These are phyloP conservation scores for Melolontha melolontha DNA, from an alignment of 2,888 invertebrate genomes.

Conservation along the genomic window DNA sequence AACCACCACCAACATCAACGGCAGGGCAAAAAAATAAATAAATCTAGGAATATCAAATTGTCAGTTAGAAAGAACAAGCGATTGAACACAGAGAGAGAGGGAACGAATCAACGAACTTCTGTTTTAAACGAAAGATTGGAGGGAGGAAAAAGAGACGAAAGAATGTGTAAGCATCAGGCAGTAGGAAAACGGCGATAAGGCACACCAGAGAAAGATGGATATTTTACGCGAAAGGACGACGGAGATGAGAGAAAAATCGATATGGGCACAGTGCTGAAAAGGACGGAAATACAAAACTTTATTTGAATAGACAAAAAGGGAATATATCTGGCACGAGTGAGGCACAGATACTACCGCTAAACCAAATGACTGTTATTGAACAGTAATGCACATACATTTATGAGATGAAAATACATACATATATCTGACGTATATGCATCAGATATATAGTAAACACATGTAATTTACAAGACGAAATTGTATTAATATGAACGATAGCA, in stretches of 20 bases:
- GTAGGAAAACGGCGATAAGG: conserved; percentile 47
- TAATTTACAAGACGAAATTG: background rate
- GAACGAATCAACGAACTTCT: background rate
- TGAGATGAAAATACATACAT: conserved; percentile 48
- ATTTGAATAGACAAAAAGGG: conserved; percentile 41
- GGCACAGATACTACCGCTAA: conserved; percentile 49
- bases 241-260: conserved; percentile 28
- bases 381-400: conserved; percentile 51
- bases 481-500: background rate
- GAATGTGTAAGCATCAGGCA: conserved; percentile 42
- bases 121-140: conserved; percentile 19
- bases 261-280: conserved; percentile 37
- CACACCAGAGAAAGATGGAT: conserved; percentile 44
- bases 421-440: background rate
- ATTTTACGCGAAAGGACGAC: conserved; percentile 39
- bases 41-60: conserved; percentile 50
- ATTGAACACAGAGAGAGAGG: conserved; percentile 22
- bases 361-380: conserved; percentile 53
- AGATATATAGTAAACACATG: background rate
- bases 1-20: conserved; percentile 37
- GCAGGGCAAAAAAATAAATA: conserved; percentile 38
- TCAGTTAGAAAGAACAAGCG: conserved; percentile 47
- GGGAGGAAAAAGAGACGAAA: conserved; percentile 28
- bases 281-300: conserved; percentile 38
- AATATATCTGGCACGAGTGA: conserved; percentile 47